Percentiles rank a stretch among this genome's conserved stretches.
Evolutionary conservation across 2,113 vertebrate species (phyloP).

Genomic region (Sinocyclocheilus maitianheensis): DNA sequence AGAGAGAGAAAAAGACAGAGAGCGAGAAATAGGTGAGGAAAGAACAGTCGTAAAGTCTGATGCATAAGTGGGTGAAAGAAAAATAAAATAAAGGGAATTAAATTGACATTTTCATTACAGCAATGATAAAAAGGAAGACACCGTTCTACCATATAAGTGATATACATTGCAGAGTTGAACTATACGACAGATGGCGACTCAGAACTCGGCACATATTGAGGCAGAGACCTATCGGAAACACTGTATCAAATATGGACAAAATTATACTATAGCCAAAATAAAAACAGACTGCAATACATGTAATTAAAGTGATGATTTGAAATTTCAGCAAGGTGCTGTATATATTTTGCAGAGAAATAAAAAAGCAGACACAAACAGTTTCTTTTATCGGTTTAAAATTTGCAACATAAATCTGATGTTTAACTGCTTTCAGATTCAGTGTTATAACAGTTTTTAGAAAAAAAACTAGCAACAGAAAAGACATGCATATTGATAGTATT

Average conservation of each 20-base stretch:
- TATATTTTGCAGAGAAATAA: not conserved
- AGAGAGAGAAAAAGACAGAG: constrained; percentile 25
- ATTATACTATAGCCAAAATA: not conserved
- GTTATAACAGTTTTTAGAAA: not conserved
- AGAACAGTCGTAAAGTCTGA: constrained; percentile 52
- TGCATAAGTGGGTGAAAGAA: constrained; percentile 42
- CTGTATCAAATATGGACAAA: not conserved
- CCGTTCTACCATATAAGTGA: not conserved
- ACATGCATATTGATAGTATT: not conserved
- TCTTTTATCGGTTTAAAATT: not conserved
- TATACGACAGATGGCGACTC: constrained; percentile 6
- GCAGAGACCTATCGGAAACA: not conserved
- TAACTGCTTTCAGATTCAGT: not conserved
- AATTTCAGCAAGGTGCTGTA: not conserved
- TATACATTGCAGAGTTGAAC: not conserved
- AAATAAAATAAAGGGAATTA: constrained; percentile 41
- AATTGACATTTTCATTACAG: constrained; percentile 60
- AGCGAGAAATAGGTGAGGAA: constrained; percentile 41
- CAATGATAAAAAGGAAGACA: constrained; percentile 2
- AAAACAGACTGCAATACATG: not conserved
- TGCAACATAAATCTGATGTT: not conserved
- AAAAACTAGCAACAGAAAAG: not conserved
- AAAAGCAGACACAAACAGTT: not conserved
- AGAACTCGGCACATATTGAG: not conserved
- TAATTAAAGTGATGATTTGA: constrained; percentile 5